Evolutionary conservation across 2,888 invertebrate genomes (phyloP).

Genomic region (Agapetus fuscipes): DNA sequence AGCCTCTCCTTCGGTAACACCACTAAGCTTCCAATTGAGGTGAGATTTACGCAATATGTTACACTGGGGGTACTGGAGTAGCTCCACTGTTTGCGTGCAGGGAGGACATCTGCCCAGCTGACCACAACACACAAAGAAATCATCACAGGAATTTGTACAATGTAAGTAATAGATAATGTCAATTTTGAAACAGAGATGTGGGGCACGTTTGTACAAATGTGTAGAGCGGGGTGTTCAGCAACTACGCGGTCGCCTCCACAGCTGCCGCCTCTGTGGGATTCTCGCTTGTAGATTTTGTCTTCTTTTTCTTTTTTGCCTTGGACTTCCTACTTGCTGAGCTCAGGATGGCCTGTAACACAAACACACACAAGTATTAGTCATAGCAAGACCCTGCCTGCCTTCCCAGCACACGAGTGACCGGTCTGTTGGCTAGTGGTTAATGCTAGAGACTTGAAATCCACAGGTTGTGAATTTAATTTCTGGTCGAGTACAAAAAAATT

Average conservation of each 20-base stretch:
- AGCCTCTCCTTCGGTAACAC: no score
- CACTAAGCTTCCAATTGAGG: no score
- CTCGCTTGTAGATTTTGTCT: constrained; percentile 54
- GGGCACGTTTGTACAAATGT: constrained; percentile 12
- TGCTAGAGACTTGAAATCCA: no score
- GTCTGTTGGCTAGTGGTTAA: no score
- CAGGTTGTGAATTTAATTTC: no score
- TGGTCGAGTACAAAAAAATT: no score
- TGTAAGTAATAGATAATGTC: constrained; percentile 5
- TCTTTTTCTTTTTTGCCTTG: constrained; percentile 89
- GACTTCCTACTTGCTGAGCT: constrained; percentile 70
- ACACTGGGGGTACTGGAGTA: no score
- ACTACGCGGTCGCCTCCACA: constrained; percentile 25
- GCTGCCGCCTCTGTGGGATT: constrained; percentile 52
- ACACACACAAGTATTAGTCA: constrained; percentile 3
- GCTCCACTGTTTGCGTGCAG: no score
- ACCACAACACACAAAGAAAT: constrained; percentile 6
- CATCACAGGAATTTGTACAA: constrained; percentile 11
- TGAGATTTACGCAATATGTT: no score
- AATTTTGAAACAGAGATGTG: constrained; percentile 4
- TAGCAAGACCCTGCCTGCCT: background rate
- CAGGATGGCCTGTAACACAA: constrained; percentile 51
- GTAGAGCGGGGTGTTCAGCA: constrained; percentile 4
- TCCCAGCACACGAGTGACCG: no score
- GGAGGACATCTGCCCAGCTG: no score